phyloP scores from a whole-genome alignment of 2,888 invertebrate species.

The Lepidonotus clava region DNA sequence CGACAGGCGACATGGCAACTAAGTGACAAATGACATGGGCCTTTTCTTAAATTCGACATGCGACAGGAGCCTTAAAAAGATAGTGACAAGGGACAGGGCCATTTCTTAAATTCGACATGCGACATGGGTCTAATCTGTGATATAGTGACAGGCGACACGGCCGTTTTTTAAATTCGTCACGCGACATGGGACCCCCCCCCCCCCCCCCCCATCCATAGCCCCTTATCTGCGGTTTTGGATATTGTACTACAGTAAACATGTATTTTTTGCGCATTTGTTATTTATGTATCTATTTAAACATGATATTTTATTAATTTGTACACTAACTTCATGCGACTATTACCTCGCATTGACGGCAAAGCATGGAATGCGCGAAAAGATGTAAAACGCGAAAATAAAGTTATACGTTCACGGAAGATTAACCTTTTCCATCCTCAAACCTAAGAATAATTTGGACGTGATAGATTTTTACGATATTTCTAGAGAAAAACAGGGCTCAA shows the following conservation, averaged over 20 bases:
- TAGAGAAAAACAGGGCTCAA: neutral
- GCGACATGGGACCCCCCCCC: neutral
- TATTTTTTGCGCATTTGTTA: neutral
- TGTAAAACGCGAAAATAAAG: neutral
- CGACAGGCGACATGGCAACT: neutral
- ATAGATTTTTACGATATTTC: neutral
- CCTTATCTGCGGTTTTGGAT: neutral
- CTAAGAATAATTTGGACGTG: neutral
- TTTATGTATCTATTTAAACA: neutral
- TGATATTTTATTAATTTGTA: neutral
- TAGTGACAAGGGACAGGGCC: neutral
- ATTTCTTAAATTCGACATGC: neutral
- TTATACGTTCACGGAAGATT: neutral
- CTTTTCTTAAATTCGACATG: neutral
- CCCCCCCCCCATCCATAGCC: no score
- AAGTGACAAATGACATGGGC: no score
- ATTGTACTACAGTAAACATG: neutral
- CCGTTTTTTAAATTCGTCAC: neutral
- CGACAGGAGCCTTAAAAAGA: neutral
- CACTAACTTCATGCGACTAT: neutral
- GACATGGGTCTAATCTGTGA: neutral
- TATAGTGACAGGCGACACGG: neutral
- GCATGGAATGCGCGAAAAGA: neutral
- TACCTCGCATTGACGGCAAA: neutral
- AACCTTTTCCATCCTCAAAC: neutral